phyloP scores from a whole-genome alignment of 2,888 invertebrate species.

The Agonopterix alstromeriana region DNA sequence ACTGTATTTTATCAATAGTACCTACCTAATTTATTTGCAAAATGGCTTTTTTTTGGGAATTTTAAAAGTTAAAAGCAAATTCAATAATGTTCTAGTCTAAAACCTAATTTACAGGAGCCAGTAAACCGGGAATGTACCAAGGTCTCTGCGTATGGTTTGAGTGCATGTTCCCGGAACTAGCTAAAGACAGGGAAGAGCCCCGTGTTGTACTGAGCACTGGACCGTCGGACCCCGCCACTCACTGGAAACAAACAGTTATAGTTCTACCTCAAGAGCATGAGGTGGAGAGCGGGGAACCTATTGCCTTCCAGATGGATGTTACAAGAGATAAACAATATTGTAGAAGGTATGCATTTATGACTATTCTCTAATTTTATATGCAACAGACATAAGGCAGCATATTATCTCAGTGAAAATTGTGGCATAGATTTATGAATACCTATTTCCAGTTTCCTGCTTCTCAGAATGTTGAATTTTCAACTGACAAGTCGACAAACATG shows the following conservation, averaged over 20 bases:
- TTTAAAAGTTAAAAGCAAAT: too few relatives aligned
- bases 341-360: conserved; percentile 49
- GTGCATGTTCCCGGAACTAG: conserved; percentile 80
- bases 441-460: too few relatives aligned
- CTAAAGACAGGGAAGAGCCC: conserved; percentile 61
- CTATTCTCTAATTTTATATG: too few relatives aligned
- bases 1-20: too few relatives aligned
- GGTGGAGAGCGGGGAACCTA: conserved; percentile 78
- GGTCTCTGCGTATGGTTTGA: conserved; percentile 90
- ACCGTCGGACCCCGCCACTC: conserved; percentile 83
- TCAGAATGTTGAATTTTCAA: too few relatives aligned
- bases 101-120: conserved; percentile 50
- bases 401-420: too few relatives aligned
- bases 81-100: too few relatives aligned
- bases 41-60: too few relatives aligned
- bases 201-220: conserved; percentile 84
- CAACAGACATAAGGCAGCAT: too few relatives aligned
- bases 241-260: conserved; percentile 96
- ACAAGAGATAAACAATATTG: conserved; percentile 59
- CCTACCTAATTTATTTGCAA: too few relatives aligned
- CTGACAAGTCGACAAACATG: too few relatives aligned
- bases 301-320: conserved; percentile 82
- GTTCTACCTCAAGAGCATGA: conserved; percentile 81
- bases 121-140: conserved; percentile 79
- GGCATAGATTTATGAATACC: too few relatives aligned